Percentiles rank a stretch among this genome's conserved stretches.
Evolutionary conservation across 2,888 invertebrate species (phyloP).

Genomic region (Drosophila hamatofila): DNA sequence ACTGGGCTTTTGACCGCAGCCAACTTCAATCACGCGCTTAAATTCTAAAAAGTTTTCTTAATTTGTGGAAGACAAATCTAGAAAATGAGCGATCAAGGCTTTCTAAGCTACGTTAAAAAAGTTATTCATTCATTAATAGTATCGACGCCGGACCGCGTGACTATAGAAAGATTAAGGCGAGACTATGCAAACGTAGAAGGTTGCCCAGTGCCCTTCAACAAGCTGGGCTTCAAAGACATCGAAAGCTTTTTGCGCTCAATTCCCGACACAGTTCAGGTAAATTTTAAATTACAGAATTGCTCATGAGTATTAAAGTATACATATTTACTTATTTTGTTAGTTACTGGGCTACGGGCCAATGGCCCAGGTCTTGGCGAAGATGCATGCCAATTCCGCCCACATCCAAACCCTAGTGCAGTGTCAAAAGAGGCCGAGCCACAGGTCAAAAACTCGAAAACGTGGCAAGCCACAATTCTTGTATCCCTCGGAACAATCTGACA

Average conservation of each 20-base stretch:
- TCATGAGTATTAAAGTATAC: background rate
- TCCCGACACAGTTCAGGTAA: slow-evolving; percentile 76
- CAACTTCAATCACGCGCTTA: slow-evolving; percentile 48
- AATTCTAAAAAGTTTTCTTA: slow-evolving; percentile 4
- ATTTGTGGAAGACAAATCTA: background rate
- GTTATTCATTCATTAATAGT: slow-evolving; percentile 79
- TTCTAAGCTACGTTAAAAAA: slow-evolving; percentile 70
- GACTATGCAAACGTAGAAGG: slow-evolving; percentile 77
- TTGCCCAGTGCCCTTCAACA: slow-evolving; percentile 60
- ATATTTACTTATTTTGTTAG: slow-evolving; percentile 37
- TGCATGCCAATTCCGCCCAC: slow-evolving; percentile 68
- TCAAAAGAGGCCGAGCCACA: slow-evolving; percentile 69
- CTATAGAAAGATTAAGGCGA: slow-evolving; percentile 62
- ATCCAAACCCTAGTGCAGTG: slow-evolving; percentile 72
- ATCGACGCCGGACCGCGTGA: slow-evolving; percentile 72
- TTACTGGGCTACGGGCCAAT: slow-evolving; percentile 68
- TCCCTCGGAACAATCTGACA: slow-evolving; percentile 29
- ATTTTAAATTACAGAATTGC: background rate
- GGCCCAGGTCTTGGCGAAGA: slow-evolving; percentile 65
- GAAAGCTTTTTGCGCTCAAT: slow-evolving; percentile 77
- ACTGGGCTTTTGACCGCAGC: slow-evolving; percentile 17
- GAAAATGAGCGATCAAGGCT: slow-evolving; percentile 63
- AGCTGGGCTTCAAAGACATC: slow-evolving; percentile 69
- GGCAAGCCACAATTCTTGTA: slow-evolving; percentile 12
- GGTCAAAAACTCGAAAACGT: background rate